A percentile compares a stretch with the other conserved stretches of the same genome.
Conservation (phyloP, 2,888 invertebrate species). For the Ryuthela nishihirai region DNA sequence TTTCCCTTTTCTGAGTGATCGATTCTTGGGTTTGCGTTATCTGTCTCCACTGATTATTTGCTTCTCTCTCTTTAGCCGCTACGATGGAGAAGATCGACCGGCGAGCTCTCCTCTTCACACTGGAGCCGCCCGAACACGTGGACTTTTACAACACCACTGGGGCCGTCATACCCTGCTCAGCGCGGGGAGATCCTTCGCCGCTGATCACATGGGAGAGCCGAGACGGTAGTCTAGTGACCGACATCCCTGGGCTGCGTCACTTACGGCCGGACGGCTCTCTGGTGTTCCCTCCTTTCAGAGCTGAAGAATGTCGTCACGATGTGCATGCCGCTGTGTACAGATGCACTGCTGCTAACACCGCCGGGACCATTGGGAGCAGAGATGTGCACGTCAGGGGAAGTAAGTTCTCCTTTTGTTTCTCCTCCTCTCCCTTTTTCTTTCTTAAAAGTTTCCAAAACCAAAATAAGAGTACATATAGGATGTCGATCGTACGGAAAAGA, state of each 20-base stretch:
- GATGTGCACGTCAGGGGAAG: constrained; percentile 39
- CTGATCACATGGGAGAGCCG: constrained; percentile 29
- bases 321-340: constrained; percentile 35
- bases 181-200: constrained; percentile 32
- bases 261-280: constrained; percentile 36
- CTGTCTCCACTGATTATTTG: no score
- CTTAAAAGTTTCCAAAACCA: no score
- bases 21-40: no score
- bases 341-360: constrained; percentile 33
- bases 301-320: constrained; percentile 37
- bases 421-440: no score
- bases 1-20: no score
- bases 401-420: no score
- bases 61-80: no score
- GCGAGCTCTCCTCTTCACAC: constrained; percentile 14
- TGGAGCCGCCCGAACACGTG: constrained; percentile 21
- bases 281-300: constrained; percentile 38
- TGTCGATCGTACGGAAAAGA: no score
- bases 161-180: constrained; percentile 24
- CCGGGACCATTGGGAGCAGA: constrained; percentile 34
- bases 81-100: no score
- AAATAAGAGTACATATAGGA: no score
- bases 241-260: constrained; percentile 31
- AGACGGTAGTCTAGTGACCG: constrained; percentile 25
- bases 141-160: constrained; percentile 34